Evolutionary conservation across 2,797 vertebrate species (phyloP).

Genomic region (Sebastolobus alascanus): DNA sequence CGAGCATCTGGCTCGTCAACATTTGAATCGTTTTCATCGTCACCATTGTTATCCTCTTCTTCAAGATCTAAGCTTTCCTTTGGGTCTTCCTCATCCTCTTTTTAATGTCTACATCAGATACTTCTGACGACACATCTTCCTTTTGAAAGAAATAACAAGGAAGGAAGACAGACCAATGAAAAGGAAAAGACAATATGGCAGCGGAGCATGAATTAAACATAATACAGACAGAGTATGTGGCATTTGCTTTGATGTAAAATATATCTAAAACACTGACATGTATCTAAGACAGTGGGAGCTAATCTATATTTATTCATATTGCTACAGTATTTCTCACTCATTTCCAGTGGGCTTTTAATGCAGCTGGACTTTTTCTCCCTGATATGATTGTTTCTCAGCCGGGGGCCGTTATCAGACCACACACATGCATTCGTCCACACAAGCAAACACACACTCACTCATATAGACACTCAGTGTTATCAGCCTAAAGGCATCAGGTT

Average conservation of each 20-base stretch:
- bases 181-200: neutral
- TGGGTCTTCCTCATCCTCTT: neutral
- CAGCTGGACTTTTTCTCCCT: conserved; percentile 43
- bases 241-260: conserved; percentile 24
- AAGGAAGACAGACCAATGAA: neutral
- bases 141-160: neutral
- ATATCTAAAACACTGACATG: neutral
- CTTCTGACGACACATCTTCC: neutral
- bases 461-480: conserved; percentile 50
- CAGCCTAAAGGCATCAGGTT: conserved; percentile 74
- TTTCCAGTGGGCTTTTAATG: conserved; percentile 29
- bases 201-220: conserved; percentile 15
- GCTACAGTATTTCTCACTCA: conserved; percentile 2
- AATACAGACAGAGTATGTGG: neutral
- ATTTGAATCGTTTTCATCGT: neutral
- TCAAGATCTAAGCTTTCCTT: neutral
- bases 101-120: neutral
- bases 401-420: conserved; percentile 63
- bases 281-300: neutral
- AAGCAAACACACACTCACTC: conserved; percentile 17
- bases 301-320: conserved; percentile 20
- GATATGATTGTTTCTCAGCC: conserved; percentile 57
- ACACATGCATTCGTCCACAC: neutral
- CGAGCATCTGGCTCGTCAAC: neutral
- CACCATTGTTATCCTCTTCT: conserved; percentile 12